phyloP scores from a whole-genome alignment of 64 coral and sea anemone genomes.

The Orbicella faveolata region DNA sequence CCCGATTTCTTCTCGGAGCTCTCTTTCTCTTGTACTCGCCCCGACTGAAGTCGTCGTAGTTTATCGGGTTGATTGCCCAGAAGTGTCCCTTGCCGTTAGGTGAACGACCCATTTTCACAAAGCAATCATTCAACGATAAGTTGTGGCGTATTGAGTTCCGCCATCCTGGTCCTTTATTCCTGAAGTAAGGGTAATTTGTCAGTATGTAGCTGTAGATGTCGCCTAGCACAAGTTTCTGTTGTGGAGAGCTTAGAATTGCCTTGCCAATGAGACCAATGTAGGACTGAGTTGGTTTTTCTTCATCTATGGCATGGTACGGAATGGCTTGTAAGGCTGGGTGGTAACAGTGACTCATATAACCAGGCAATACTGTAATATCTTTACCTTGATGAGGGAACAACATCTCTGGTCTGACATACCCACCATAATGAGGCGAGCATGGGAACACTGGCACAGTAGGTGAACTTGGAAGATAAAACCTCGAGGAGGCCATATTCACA shows the following conservation, averaged over 20 bases:
- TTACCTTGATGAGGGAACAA: neutral
- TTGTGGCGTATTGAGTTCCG: slow-evolving; percentile 52
- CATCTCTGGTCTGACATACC: neutral
- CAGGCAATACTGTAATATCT: neutral
- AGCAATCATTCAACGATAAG: slow-evolving; percentile 47
- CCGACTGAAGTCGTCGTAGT: slow-evolving; percentile 51
- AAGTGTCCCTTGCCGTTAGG: slow-evolving; percentile 56
- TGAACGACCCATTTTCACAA: slow-evolving; percentile 36
- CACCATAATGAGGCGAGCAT: neutral
- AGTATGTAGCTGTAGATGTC: slow-evolving; percentile 69
- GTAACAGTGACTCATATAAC: neutral
- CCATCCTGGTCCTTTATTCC: slow-evolving; percentile 51
- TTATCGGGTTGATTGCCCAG: slow-evolving; percentile 44
- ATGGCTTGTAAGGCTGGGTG: slow-evolving; percentile 3
- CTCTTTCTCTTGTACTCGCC: neutral
- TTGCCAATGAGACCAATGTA: slow-evolving; percentile 62
- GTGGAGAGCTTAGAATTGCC: slow-evolving; percentile 59
- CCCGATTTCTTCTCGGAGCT: slow-evolving; percentile 16
- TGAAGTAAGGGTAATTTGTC: slow-evolving; percentile 66
- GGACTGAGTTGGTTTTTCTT: slow-evolving; percentile 64
- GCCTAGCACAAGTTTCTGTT: slow-evolving; percentile 59
- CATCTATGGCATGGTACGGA: slow-evolving; percentile 16
- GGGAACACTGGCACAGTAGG: neutral
- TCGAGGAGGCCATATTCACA: neutral
- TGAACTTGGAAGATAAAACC: slow-evolving; percentile 2